Base-by-base conservation (phyloP, 2,113 vertebrate genomes). In the Aplodontia rufa region DNA sequence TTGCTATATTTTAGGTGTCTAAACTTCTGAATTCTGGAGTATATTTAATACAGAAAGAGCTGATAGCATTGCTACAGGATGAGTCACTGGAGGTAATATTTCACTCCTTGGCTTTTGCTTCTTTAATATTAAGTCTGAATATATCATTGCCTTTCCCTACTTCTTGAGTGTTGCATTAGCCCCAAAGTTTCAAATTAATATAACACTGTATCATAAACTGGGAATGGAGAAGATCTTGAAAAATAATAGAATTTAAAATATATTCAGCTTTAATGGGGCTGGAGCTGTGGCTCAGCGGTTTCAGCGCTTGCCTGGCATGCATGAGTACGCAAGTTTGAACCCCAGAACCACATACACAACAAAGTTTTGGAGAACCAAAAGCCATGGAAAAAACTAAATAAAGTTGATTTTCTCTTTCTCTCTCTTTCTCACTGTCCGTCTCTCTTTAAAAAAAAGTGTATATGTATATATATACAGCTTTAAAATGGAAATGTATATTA, bases 51-150 rank as follows among this genome's bases (percentile, higher is more conserved):
- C 99, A 99, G 97, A 99, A 99, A 98, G 99, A 99, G 97, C 98
- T 99, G 95, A 98, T 99, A 96, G 97, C 98, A 1, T 97, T 99
- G 28, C 98, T 99, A 97, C 99, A 99, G 96, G 99, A 99, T 85
- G 99, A 99, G 53, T 99, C 99, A 91, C 97, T 99, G 96, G 99
- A 99, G 99, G 99, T 99, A 98, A 99, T 97, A 91, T 53, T 37
- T 96, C 94, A 78, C n/a, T 97, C 45, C 79, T 94, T 93, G 45
- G n/a, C 72, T 87, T 84, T 96, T 97, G 47, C 72, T 97, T 95
- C 12, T 91, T 96, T 95, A 94, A 62, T 78, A 24, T 94, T 14
- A 37, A 81, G 19, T 78, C 22, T 49, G n/a, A 95, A n/a, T 93
- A 19, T 40, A 32, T 55, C 12, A 47, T 2, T 87, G 30, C 55